A percentile compares a stretch with the other conserved stretches of the same genome.
Evolutionary conservation across 2,113 vertebrate genomes (phyloP).

Genomic region (Notothenia coriiceps): DNA sequence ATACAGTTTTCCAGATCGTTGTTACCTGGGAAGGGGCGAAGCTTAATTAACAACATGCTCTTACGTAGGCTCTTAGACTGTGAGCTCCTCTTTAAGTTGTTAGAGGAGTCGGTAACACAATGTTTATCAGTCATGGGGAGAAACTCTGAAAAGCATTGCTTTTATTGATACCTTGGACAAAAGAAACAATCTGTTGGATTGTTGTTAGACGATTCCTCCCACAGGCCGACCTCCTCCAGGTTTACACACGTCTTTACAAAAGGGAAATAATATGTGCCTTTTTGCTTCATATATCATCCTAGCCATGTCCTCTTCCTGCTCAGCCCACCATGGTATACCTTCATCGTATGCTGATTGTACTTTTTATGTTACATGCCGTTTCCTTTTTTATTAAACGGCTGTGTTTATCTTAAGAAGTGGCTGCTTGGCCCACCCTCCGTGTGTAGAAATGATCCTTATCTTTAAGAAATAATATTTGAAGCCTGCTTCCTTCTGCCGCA

Average conservation of each 20-base stretch:
- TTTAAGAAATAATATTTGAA: slow-evolving; percentile 49
- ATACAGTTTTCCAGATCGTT: slow-evolving; percentile 69
- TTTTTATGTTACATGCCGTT: slow-evolving; percentile 78
- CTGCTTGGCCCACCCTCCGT: slow-evolving; percentile 65
- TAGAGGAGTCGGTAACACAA: slow-evolving; percentile 55
- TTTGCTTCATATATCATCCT: slow-evolving; percentile 79
- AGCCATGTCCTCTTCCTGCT: slow-evolving; percentile 66
- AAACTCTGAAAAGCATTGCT: slow-evolving; percentile 46
- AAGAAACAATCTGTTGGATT: slow-evolving; percentile 34
- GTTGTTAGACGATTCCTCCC: slow-evolving; percentile 58
- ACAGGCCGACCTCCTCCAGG: slow-evolving; percentile 77
- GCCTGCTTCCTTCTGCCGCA: slow-evolving; percentile 40
- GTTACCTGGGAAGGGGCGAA: slow-evolving; percentile 60
- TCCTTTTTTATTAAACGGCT: slow-evolving; percentile 30
- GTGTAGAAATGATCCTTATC: slow-evolving; percentile 60
- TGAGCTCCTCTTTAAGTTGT: slow-evolving; percentile 64
- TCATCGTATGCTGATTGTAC: slow-evolving; percentile 79
- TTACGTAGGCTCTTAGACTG: slow-evolving; percentile 60
- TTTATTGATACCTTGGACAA: slow-evolving; percentile 48
- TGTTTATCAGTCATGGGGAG: slow-evolving; percentile 49
- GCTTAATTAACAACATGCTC: slow-evolving; percentile 58
- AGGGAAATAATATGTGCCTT: slow-evolving; percentile 85
- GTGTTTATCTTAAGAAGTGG: slow-evolving; percentile 67
- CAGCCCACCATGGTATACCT: slow-evolving; percentile 58
- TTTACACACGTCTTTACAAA: slow-evolving; percentile 79